Conservation (phyloP, 2,113 vertebrate species). For the Hippocampus barbouri region DNA sequence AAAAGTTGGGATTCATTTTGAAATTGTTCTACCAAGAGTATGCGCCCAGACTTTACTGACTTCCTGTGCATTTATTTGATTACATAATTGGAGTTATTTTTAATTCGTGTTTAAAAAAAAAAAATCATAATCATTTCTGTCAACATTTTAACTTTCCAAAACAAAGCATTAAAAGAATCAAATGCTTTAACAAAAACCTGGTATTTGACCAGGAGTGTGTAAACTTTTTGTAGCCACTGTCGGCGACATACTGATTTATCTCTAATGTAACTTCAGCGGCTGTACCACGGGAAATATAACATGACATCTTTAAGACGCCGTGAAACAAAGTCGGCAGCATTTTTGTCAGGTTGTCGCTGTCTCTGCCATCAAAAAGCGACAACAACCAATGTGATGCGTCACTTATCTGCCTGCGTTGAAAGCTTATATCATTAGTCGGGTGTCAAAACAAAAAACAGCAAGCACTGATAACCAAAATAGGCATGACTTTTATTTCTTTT, state of each 20-base stretch:
- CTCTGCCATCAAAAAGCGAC: not conserved
- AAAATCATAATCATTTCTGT: too few species aligned
- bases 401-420: not conserved
- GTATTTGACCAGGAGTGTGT: not conserved
- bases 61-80: too few species aligned
- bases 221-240: not conserved
- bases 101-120: too few species aligned
- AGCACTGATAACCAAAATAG: slow-evolving; percentile 51
- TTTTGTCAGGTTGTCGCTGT: not conserved
- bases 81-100: too few species aligned
- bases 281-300: not conserved
- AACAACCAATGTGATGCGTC: not conserved
- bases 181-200: not conserved
- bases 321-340: not conserved
- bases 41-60: too few species aligned
- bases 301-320: not conserved
- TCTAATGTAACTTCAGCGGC: not conserved
- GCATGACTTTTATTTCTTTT: slow-evolving; percentile 51
- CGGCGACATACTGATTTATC: not conserved
- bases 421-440: not conserved
- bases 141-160: too few species aligned
- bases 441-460: not conserved
- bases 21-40: too few species aligned
- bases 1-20: too few species aligned
- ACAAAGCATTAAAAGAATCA: too few species aligned